Evolutionary conservation across 1,140 invertebrate genomes (phyloP).

Genomic region (Lordiphosa mommai): DNA sequence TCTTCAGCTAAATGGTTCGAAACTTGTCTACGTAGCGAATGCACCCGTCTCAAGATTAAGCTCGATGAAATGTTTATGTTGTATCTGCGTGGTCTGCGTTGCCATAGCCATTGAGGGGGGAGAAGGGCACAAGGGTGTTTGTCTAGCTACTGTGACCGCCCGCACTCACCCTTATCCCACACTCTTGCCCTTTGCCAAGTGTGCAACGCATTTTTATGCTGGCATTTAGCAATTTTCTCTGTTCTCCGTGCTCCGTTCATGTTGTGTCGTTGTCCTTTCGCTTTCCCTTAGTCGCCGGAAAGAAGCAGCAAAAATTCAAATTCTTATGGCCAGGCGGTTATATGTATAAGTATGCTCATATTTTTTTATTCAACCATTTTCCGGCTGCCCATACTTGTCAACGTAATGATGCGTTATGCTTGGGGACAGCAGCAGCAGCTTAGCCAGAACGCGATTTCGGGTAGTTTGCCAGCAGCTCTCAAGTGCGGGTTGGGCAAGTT

Average conservation of each 20-base stretch:
- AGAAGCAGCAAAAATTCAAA: constrained; percentile 2
- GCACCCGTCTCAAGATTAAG: no score
- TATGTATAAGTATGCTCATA: background rate
- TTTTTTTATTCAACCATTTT: constrained; percentile 8
- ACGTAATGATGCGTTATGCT: constrained; percentile 7
- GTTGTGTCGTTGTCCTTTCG: constrained; percentile 4
- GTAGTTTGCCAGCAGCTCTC: no score
- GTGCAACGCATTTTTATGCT: constrained; percentile 11
- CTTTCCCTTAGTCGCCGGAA: background rate
- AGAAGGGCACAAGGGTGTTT: background rate
- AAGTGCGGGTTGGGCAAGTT: no score
- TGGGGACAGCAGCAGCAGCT: background rate
- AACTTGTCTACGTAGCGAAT: no score
- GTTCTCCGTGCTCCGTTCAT: background rate
- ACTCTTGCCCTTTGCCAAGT: background rate
- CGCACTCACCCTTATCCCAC: background rate
- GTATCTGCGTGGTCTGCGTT: no score
- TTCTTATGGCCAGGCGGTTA: background rate
- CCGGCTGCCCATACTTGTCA: constrained; percentile 3
- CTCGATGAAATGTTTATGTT: no score
- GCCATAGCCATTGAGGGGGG: no score
- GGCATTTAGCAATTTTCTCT: constrained; percentile 8
- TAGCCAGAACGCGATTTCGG: no score
- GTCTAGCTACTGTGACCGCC: constrained; percentile 3
- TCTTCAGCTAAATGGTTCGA: no score